Base-by-base conservation (phyloP, 2,113 vertebrate genomes). In the Tragelaphus buxtoni region DNA sequence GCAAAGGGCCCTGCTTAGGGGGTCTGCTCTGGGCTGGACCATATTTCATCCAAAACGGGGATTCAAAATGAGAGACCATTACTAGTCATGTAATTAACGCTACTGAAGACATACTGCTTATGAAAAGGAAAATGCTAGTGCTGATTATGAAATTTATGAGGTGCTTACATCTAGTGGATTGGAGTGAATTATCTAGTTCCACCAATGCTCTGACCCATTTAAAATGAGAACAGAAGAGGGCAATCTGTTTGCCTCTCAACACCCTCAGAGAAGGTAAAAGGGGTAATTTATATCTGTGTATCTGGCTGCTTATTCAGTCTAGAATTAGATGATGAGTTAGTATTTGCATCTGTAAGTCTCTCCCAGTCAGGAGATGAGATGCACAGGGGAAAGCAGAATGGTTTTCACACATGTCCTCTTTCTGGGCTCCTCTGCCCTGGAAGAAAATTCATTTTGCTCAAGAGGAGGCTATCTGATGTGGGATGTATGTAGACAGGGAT, bases 141-240 rank as follows among this genome's bases (percentile, higher is more conserved):
- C 95, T 98, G 98, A 98, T 98, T 98, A 98, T 97, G 97, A 97
- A 98, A 97, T 98, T 99, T 99, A 99, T 97, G 98, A 99, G 98
- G 98, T 98, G 97, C 98, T 98, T 98, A 98, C 98, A 90, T 98
- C 97, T 91, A 96, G 90, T 91, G 95, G 97, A 98, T 98, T 98
- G 97, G 98, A 98, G 98, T 98, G 98, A 99, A 98, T 98, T 98
- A 98, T 98, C 98, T 98, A 97, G 95, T 98, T 99, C 97, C 96
- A 95, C 98, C 35, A 94, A 98, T 97, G 98, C 97, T 98, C 98
- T 98, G 98, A 97, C 97, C 98, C 96, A 97, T 98, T 98, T 97
- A 95, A 98, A 98, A 98, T 97, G 98, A 98, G 98, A 98, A 98
- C 98, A 96, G 98, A 98, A 98, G 98, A 97, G 98, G 98, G 95